Evolutionary conservation across 2,888 invertebrate genomes (phyloP).

Genomic region (Aleiodes testaceus): DNA sequence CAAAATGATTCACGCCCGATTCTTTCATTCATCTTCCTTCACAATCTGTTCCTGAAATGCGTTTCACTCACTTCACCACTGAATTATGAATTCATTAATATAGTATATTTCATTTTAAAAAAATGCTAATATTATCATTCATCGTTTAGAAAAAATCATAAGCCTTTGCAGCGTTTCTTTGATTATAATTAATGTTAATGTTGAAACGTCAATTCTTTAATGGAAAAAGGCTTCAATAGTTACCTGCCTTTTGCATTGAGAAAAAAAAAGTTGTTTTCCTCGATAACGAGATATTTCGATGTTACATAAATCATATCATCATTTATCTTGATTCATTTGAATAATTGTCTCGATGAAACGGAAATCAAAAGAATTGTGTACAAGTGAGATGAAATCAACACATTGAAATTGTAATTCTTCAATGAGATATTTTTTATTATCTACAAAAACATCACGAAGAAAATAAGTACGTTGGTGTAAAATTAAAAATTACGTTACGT

Average conservation of each 20-base stretch:
- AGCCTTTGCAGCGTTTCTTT: conserved; percentile 47
- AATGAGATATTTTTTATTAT: no score
- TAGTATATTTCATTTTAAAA: background rate
- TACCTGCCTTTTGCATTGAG: conserved; percentile 7
- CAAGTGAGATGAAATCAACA: conserved; percentile 13
- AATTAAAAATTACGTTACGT: no score
- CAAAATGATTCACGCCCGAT: no score
- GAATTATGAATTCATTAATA: no score
- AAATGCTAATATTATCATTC: conserved; percentile 29
- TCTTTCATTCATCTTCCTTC: no score
- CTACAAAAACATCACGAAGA: no score
- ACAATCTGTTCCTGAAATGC: no score
- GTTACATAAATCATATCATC: background rate
- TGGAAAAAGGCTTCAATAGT: conserved; percentile 42
- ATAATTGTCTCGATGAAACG: conserved; percentile 22
- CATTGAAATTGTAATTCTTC: background rate
- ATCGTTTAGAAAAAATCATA: conserved; percentile 8
- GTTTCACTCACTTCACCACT: no score
- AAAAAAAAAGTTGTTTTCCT: conserved; percentile 4
- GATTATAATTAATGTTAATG: conserved; percentile 54
- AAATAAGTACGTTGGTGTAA: no score
- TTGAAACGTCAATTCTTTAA: conserved; percentile 35
- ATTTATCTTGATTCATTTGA: background rate
- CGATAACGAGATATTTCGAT: background rate
- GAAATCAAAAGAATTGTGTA: conserved; percentile 27